A percentile compares a stretch with the other conserved stretches of the same genome.
phyloP scores from a whole-genome alignment of 2,888 invertebrate species.

The Helicoverpa assulta region DNA sequence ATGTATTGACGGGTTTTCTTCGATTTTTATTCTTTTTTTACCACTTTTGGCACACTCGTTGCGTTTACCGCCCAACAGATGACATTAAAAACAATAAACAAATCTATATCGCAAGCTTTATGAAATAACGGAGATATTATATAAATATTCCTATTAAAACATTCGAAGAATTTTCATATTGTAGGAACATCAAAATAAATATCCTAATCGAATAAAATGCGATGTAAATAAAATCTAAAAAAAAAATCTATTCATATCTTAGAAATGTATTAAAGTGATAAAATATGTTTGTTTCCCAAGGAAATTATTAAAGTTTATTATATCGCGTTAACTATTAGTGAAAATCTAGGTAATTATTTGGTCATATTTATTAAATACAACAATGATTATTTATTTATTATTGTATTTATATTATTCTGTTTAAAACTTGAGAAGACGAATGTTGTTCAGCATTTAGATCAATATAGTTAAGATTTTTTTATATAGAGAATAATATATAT shows the following conservation, averaged over 20 bases:
- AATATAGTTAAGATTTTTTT: conserved; percentile 23
- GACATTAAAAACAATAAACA: conserved; percentile 45
- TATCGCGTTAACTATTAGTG: conserved; percentile 85
- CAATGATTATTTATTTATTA: conserved; percentile 26
- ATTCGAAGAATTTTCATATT: conserved; percentile 62
- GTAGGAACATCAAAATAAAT: conserved; percentile 61
- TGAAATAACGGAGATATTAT: conserved; percentile 54
- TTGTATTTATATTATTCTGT: conserved; percentile 23
- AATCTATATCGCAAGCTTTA: conserved; percentile 55
- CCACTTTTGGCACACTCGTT: conserved; percentile 48
- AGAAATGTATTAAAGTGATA: conserved; percentile 87
- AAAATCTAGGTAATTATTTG: conserved; percentile 75
- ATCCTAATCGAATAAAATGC: conserved; percentile 68
- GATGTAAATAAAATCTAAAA: conserved; percentile 79
- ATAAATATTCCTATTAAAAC: conserved; percentile 61
- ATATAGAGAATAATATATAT: conserved; percentile 1
- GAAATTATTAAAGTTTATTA: conserved; percentile 87
- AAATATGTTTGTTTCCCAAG: conserved; percentile 85
- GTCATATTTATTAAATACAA: conserved; percentile 70
- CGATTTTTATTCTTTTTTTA: conserved; percentile 43
- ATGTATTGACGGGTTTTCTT: conserved; percentile 40
- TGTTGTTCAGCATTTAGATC: conserved; percentile 19
- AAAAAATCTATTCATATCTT: conserved; percentile 88
- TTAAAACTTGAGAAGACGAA: conserved; percentile 9
- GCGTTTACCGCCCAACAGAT: conserved; percentile 41